Conservation (phyloP, 2,113 vertebrate species). For the Dasyprocta punctata region DNA sequence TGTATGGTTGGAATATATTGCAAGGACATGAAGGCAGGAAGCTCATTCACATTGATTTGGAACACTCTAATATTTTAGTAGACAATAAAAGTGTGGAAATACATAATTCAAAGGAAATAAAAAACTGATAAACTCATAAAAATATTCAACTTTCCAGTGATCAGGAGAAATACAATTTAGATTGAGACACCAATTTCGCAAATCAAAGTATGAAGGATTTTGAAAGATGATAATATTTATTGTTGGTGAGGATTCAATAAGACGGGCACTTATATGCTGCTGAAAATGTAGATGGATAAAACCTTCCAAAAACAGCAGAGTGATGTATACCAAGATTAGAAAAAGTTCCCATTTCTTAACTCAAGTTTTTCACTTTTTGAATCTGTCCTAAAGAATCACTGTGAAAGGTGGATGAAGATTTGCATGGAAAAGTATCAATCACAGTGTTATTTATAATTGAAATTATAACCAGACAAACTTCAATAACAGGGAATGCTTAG, state of each 20-base stretch:
- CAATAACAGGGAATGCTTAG: background rate
- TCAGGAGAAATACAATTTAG: background rate
- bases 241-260: background rate
- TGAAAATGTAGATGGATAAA: background rate
- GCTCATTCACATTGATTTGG: background rate
- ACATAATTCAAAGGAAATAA: background rate
- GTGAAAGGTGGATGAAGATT: background rate
- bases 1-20: background rate
- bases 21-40: background rate
- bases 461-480: slow-evolving; percentile 16
- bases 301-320: background rate
- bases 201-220: background rate
- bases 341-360: background rate
- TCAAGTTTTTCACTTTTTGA: background rate
- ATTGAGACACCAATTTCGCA: background rate
- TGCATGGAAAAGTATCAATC: background rate
- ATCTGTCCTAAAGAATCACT: background rate
- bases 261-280: background rate
- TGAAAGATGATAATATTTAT: slow-evolving; percentile 26
- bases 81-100: background rate
- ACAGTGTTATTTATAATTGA: slow-evolving; percentile 52
- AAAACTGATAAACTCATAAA: slow-evolving; percentile 1
- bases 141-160: slow-evolving; percentile 24
- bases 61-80: background rate
- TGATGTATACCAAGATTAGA: background rate